Base-by-base conservation (phyloP, 2,113 vertebrate genomes). In the Salvelinus namaycush region DNA sequence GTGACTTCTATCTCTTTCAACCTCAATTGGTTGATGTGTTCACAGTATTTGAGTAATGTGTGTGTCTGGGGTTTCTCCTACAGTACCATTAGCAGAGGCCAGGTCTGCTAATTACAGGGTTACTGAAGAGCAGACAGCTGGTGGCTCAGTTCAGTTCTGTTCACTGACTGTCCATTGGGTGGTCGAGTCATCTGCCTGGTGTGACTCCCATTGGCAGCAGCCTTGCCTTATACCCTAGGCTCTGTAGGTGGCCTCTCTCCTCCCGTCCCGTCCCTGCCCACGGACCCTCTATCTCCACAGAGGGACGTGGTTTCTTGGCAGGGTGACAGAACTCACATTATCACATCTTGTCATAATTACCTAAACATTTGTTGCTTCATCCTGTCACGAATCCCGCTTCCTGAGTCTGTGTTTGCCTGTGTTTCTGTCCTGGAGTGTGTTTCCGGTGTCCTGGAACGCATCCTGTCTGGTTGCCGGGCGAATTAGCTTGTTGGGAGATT, bases 311-410 rank as follows among this genome's bases (percentile, higher is more conserved):
- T 81, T 65, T 62, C 68, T 85, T 81, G 81, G 81, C 78, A 74
- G 64, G 73, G 57, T 74, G 73, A 84, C 80, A 81, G 9, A 44
- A 44, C 9, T 34, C 65, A 54, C 75, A 75, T 57, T 82, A 88
- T 85, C 81, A 54, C 83, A 84, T 83, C 79, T 82, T 84, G 81
- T 76, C 78, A 82, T 74, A 77, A 83, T 87, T 85, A 85, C 66
- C 57, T 76, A 79, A 80, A 79, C 59, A 60, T 76, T 68, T 75
- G 59, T 62, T 24, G 59, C n/a, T 62, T 62, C n/a, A 22, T 24
- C n/a, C n/a, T n/a, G n/a, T n/a, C n/a, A n/a, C n/a, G n/a, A n/a
- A n/a, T n/a, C n/a, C n/a, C n/a, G n/a, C n/a, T n/a, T n/a, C n/a
- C n/a, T n/a, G n/a, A n/a, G n/a, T n/a, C n/a, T n/a, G n/a, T n/a